A percentile compares a stretch with the other conserved stretches of the same genome.
phyloP scores from a whole-genome alignment of 2,797 vertebrate species.

The Sebastes dallii region DNA sequence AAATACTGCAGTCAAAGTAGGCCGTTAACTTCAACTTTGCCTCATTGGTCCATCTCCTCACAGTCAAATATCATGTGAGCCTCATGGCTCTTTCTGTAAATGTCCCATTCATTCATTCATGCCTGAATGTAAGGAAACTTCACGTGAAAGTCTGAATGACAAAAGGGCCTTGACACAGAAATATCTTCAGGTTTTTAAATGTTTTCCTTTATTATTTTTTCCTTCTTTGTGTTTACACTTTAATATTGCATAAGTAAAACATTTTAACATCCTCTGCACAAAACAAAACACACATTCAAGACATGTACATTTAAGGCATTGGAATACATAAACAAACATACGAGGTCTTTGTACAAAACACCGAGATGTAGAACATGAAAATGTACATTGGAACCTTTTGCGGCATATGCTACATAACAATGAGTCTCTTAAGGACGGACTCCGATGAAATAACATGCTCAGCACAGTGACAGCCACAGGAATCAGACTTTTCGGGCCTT shows the following conservation, averaged over 20 bases:
- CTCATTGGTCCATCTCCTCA: not conserved
- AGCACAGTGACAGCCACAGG: slow-evolving; percentile 6
- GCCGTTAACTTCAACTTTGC: no score
- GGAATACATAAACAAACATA: slow-evolving; percentile 29
- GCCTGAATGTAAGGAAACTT: not conserved
- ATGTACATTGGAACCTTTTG: slow-evolving; percentile 1
- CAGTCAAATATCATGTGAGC: not conserved
- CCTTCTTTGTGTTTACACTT: not conserved
- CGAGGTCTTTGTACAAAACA: slow-evolving; percentile 22
- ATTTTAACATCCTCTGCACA: slow-evolving; percentile 15
- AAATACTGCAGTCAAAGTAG: not conserved
- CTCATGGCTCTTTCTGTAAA: not conserved
- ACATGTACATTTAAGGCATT: slow-evolving; percentile 59
- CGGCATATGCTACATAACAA: slow-evolving; percentile 37
- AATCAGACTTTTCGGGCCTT: not conserved
- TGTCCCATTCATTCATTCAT: not conserved
- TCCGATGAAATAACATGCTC: slow-evolving; percentile 14
- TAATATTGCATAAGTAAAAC: slow-evolving; percentile 37
- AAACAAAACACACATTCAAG: slow-evolving; percentile 53
- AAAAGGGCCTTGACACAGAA: not conserved
- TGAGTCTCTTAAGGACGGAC: not conserved
- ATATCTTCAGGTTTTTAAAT: not conserved
- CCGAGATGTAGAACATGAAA: slow-evolving; percentile 7
- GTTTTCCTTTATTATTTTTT: slow-evolving; percentile 30
- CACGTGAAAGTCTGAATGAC: no score